phyloP scores from a whole-genome alignment of 1,140 invertebrate species.

The Euwallacea similis region DNA sequence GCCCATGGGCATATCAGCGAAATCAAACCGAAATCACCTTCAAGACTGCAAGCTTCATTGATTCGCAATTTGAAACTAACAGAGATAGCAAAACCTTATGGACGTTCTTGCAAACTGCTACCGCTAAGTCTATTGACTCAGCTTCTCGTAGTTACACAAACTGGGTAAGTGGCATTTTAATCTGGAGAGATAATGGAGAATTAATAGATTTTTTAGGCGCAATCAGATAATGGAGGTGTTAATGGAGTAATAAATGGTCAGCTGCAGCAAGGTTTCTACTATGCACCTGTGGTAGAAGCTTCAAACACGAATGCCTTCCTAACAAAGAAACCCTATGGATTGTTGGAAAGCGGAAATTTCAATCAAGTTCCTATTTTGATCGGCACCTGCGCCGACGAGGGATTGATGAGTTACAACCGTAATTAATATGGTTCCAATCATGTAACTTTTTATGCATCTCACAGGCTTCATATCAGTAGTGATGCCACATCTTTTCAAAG shows the following conservation, averaged over 20 bases:
- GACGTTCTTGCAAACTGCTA: conserved; percentile 22
- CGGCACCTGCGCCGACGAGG: conserved; percentile 43
- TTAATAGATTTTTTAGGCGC: conserved; percentile 6
- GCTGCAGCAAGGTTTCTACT: conserved; percentile 38
- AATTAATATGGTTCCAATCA: too few species aligned
- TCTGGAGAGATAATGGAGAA: not conserved
- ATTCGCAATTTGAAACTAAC: conserved; percentile 26
- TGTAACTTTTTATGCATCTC: not conserved
- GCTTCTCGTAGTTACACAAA: conserved; percentile 21
- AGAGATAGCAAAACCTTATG: conserved; percentile 22
- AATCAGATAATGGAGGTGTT: conserved; percentile 8
- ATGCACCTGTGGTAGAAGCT: conserved; percentile 41
- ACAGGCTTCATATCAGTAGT: not conserved
- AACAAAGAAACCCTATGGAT: conserved; percentile 35
- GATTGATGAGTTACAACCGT: conserved; percentile 28
- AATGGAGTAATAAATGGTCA: conserved; percentile 29
- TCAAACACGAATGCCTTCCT: conserved; percentile 38
- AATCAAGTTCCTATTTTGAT: conserved; percentile 42
- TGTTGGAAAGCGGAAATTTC: conserved; percentile 34
- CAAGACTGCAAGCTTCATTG: conserved; percentile 33
- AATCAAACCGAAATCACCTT: conserved; percentile 36
- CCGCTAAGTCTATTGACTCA: conserved; percentile 24
- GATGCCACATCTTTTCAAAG: too few species aligned
- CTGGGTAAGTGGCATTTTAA: conserved; percentile 18
- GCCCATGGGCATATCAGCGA: conserved; percentile 31